These are phyloP conservation scores for Drosophila atripex DNA, from an alignment of 2,888 invertebrate species.

Conservation along the genomic window DNA sequence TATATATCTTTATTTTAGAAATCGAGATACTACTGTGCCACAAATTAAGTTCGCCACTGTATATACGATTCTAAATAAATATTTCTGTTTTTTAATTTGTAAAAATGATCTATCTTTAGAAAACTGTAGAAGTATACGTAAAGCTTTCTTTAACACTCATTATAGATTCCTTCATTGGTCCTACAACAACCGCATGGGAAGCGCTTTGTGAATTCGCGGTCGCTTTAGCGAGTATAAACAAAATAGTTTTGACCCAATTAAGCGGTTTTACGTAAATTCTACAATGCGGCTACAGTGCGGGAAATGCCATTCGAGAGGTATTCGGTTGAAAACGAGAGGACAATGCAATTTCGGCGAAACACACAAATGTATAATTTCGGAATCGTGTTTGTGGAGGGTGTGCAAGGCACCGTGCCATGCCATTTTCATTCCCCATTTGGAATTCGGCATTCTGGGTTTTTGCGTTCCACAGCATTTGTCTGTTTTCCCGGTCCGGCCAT, in stretches of 20 bases:
- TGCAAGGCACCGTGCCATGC: constrained; percentile 17
- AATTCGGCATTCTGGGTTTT: constrained; percentile 39
- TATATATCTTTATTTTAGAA: too few species aligned
- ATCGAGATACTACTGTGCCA: too few species aligned
- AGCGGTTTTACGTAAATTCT: constrained; percentile 64
- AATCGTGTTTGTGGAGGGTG: constrained; percentile 36
- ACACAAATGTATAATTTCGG: constrained; percentile 63
- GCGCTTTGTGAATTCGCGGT: constrained; percentile 55
- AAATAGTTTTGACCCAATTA: constrained; percentile 72
- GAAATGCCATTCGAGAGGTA: constrained; percentile 17
- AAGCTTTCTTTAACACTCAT: neutral
- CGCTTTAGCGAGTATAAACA: constrained; percentile 53
- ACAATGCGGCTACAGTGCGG: constrained; percentile 40
- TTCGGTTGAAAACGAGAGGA: constrained; percentile 39
- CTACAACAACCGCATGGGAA: neutral
- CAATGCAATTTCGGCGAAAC: neutral
- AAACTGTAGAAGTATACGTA: too few species aligned
- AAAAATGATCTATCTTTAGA: too few species aligned
- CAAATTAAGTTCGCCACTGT: too few species aligned
- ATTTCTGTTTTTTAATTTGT: neutral
- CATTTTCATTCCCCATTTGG: constrained; percentile 52
- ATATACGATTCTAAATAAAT: neutral
- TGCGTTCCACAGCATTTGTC: constrained; percentile 51
- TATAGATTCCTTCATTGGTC: neutral
- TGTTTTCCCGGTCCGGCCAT: constrained; percentile 58